Conservation (phyloP, 1,140 invertebrate genomes). For the Drosophila tropicalis region DNA sequence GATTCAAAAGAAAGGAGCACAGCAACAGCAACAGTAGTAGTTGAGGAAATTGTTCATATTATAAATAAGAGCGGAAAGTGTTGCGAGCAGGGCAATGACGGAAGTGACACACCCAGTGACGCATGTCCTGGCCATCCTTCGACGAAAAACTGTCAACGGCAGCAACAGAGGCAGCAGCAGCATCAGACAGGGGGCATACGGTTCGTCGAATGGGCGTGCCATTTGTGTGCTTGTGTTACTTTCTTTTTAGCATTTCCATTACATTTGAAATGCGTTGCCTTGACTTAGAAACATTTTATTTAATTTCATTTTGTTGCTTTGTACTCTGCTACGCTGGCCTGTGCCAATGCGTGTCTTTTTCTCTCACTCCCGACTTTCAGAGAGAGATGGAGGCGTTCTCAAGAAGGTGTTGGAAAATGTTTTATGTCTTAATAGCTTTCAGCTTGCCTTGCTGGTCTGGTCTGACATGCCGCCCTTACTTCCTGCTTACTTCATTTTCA, state of each 20-base stretch:
- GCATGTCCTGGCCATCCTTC: conserved; percentile 59
- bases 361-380: neutral
- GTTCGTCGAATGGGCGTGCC: conserved; percentile 22
- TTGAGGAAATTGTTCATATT: conserved; percentile 78
- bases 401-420: conserved; percentile 72
- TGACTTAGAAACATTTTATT: conserved; percentile 73
- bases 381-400: conserved; percentile 40
- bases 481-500: conserved; percentile 24
- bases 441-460: conserved; percentile 26
- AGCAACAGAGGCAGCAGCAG: conserved; percentile 32
- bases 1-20: conserved; percentile 52
- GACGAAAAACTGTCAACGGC: conserved; percentile 67
- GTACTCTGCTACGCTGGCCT: conserved; percentile 18
- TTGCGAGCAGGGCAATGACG: conserved; percentile 72
- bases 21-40: conserved; percentile 29
- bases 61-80: conserved; percentile 80
- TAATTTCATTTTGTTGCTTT: conserved; percentile 49
- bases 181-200: conserved; percentile 13
- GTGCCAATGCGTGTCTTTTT: conserved; percentile 25
- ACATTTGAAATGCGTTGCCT: conserved; percentile 71
- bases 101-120: conserved; percentile 62
- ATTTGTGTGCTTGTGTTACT: conserved; percentile 28
- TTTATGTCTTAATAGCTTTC: conserved; percentile 77
- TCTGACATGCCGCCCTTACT: neutral
- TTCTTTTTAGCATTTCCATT: conserved; percentile 62